Evolutionary conservation across 2,797 vertebrate genomes (phyloP), one percentile per base, ranked within the genome.

Genomic region (Menidia menidia): DNA sequence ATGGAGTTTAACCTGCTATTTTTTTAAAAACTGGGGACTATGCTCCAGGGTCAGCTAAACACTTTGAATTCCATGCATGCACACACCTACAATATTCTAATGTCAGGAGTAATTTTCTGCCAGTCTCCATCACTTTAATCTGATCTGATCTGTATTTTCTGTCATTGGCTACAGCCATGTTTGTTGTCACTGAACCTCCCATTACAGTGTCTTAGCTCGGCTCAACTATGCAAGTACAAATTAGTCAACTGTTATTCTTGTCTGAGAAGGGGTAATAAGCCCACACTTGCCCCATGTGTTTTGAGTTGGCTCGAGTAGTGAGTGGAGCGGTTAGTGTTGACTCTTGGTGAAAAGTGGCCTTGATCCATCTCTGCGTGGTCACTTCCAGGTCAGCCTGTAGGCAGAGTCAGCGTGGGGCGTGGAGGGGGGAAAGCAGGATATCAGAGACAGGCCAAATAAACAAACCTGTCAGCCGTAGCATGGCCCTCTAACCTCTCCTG

Each of bases 361-460:
- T 92, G 89, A 92, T 91, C 90, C 90, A 77, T 89, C 76, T 75
- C 90, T 77, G 73, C 73, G 14, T 91, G 91, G 90, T 88, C 89
- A 92, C 89, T 92, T 92, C 92, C 90, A 92, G 92, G 90, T 93
- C 85, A 89, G 84, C 73, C 87, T 82, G 73, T 81, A 91, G 85
- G 90, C 83, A 82, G 81, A 82, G 88, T 60, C 45, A n/a, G 75
- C 2, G 57, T 60, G 57, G 77, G 78, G 71, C 57, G 73, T 78
- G 67, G 77, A 73, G 86, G 71, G 78, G 78, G 85, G 82, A 74
- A 83, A 80, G 83, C 93, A 93, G 93, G 94, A 95, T 93, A 92
- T 92, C 91, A 92, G 90, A 94, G 91, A 93, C 92, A 92, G 90
- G 85, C 85, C 88, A 93, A 93, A 94, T 93, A 94, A 95, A 94